Base-by-base conservation (phyloP, 1,140 invertebrate species). In the Pemphigus obesinymphae region DNA sequence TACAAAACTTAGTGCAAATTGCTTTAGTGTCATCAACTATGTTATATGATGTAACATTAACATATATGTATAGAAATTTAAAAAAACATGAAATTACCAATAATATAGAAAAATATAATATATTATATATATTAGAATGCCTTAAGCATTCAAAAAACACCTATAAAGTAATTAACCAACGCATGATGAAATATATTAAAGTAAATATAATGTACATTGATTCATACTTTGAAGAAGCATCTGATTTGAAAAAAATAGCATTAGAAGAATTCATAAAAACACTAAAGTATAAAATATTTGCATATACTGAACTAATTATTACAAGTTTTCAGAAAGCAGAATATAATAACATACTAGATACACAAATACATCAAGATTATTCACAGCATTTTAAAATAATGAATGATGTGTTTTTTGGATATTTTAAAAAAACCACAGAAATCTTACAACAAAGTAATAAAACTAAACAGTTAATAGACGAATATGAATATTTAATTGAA, bases 21-120 rank as follows among this genome's bases (percentile, higher is more conserved):
- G 72, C 72, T 20, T 50, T 15, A 3, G 45, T 75, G n/a, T 75
- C 72, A 20, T 50, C 72, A 11, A 13, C 31, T 8, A 50, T 75
- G 72, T n/a, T 75, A 34, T 75, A 75, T 34, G 72, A 75, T 75
- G 72, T 50, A n/a, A 53, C 43, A 20, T 31, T 53, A 50, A 50
- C 43, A 1, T 26, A 20, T 50, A 75, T 75, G 7, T 6, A 50
- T 75, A n/a, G 10, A 11, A 17, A 13, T 31, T 13, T 50, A 11
- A 20, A 50, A 75, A 31, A 48, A 5, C 50, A 50, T 31, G 20
- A 50, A 20, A 20, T 75, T n/a, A 20, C 17, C 3, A 11, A 73
- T 20, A 10, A 50, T 5, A 10, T 1, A 20, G 45, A 73, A 31
- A 29, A 48, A 7, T n/a, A n/a, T 34, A 75, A 48, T 0, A 20